phyloP scores from a whole-genome alignment of 2,113 vertebrate species.

The Ramphastos sulfuratus region DNA sequence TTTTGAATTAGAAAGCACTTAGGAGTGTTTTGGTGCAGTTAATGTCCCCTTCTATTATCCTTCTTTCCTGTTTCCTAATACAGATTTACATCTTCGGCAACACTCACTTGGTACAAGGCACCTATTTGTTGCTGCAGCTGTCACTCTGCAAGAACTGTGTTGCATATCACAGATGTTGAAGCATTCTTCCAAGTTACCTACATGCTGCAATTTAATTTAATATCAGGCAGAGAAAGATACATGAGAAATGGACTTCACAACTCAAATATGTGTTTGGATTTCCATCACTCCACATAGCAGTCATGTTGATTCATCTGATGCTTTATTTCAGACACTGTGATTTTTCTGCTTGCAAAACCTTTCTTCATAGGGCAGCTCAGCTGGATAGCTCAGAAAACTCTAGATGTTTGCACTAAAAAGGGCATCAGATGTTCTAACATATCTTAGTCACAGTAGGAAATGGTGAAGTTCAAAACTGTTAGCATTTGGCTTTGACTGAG shows the following conservation, averaged over 20 bases:
- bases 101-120: not conserved
- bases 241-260: not conserved
- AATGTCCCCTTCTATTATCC: not conserved
- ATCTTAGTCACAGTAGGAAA: not conserved
- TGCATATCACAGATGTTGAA: not conserved
- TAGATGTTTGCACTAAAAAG: not conserved
- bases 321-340: not conserved
- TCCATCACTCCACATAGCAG: not conserved
- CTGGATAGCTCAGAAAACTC: not conserved
- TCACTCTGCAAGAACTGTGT: not conserved
- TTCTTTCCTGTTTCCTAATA: constrained; percentile 28
- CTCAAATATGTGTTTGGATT: not conserved
- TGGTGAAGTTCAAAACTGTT: not conserved
- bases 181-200: not conserved
- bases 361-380: constrained; percentile 18
- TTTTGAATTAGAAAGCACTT: not conserved
- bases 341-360: not conserved
- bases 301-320: not conserved
- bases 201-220: not conserved
- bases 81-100: constrained; percentile 28
- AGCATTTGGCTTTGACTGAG: constrained; percentile 18
- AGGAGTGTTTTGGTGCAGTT: not conserved
- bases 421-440: not conserved
- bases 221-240: not conserved
- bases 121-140: not conserved